Evolutionary conservation across 2,888 invertebrate genomes (phyloP).

Genomic region (Galerucella calmariensis): DNA sequence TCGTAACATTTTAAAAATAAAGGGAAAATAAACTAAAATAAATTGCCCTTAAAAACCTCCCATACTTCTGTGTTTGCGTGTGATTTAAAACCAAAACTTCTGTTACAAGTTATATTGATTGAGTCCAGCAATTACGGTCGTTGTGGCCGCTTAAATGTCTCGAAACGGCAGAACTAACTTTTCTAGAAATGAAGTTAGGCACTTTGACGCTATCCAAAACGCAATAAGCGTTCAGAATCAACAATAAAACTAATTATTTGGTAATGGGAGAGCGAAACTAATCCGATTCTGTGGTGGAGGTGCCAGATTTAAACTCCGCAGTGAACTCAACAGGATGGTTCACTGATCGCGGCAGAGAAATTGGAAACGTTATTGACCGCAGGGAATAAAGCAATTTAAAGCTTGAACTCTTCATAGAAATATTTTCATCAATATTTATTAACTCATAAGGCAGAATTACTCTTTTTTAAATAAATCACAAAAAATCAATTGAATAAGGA

Average conservation of each 20-base stretch:
- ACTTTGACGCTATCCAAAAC: slow-evolving; percentile 19
- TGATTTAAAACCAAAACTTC: too few species aligned
- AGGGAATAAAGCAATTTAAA: background rate
- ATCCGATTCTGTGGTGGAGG: slow-evolving; percentile 22
- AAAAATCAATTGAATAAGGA: too few species aligned
- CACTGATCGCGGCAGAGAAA: slow-evolving; percentile 3
- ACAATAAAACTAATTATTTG: slow-evolving; percentile 36
- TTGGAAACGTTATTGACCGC: background rate
- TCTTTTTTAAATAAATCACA: too few species aligned
- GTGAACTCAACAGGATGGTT: slow-evolving; percentile 7
- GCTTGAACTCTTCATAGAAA: background rate
- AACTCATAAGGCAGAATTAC: too few species aligned
- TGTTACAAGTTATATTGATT: too few species aligned
- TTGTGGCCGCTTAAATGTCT: background rate
- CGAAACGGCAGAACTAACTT: background rate
- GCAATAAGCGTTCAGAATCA: slow-evolving; percentile 33
- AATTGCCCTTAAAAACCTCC: too few species aligned
- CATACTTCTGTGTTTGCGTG: too few species aligned
- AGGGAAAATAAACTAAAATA: too few species aligned
- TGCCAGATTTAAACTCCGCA: slow-evolving; percentile 6
- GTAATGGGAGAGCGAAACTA: slow-evolving; percentile 17
- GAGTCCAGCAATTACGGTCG: too few species aligned
- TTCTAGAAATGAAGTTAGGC: slow-evolving; percentile 14
- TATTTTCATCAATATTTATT: too few species aligned
- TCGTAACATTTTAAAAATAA: too few species aligned